Evolutionary conservation across 2,113 vertebrate genomes (phyloP), one percentile per base, ranked within the genome.

Genomic region (Cyphomyrus discorhynchus): DNA sequence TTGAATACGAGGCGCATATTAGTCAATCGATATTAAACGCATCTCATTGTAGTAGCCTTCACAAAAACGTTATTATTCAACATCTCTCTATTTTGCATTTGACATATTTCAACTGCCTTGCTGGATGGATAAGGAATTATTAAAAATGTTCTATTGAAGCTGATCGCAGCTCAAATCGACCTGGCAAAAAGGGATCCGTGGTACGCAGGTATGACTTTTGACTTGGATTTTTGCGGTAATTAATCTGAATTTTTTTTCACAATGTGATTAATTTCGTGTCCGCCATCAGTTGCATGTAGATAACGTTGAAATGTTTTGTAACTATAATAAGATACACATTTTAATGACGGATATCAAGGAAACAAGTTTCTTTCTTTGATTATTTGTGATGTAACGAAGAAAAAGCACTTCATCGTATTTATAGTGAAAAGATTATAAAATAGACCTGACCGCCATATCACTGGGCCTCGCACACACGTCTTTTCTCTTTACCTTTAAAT

Each of bases 81-180:
- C 6, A 46, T 27, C 1, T 88, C 24, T 56, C 27, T 15, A n/a
- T 19, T 62, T 39, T 88, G 6, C 5, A 88, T 45, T 42, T 58
- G 53, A n/a, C 31, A 62, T 53, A 39, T 88, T 27, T 88, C 19
- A 66, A 42, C 7, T 39, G 8, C 35, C 58, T 88, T 88, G 35
- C 35, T 17, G 58, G 87, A 88, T 35, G 62, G 62, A 88, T 45
- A 88, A 50, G 35, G 52, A 56, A 74, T 70, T 42, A 88, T 89
- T 89, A 10, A 53, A 83, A 56, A 53, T 53, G n/a, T 21, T 46
- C 17, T 1, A 5, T 35, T 42, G 31, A 83, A 45, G 66, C 70
- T 53, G 74, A 66, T 31, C 5, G n/a, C 50, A 52, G 70, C 27
- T 15, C 31, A 56, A 35, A 80, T 19, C 45, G 45, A 27, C 1